Base-by-base conservation (phyloP, 2,888 invertebrate genomes). In the Elegia similella region DNA sequence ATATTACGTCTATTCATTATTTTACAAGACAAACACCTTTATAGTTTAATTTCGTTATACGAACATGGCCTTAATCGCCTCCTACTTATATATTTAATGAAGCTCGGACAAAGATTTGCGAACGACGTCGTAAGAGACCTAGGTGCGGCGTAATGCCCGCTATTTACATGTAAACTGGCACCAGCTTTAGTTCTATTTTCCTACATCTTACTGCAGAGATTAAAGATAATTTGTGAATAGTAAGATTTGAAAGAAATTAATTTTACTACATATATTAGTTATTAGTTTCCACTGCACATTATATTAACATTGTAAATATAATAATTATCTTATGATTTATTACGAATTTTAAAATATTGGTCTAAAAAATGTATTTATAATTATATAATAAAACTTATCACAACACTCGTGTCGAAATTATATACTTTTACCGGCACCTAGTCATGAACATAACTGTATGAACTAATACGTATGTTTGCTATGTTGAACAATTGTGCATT, bases 371-470 rank as follows among this genome's bases (percentile, higher is more conserved):
- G 23, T 23, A 23, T 23, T 23, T 23, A 23, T 23, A 23, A 23
- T 3, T 16, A 15, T 16, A 8, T 43, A 0, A 8, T 43, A n/a
- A 43, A n/a, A 13, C 43, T 8, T 38, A 12, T 23, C 32, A 17
- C 6, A 17, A 16, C 38, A 13, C 32, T n/a, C 7, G 16, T 34
- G 50, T 50, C 10, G 17, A n/a, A 23, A 29, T 46, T 38, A 17
- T 16, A 50, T 50, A 34, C 1, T 48, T 50, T 34, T 10, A 50
- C 50, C 50, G 58, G 57, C 61, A 58, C 52, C 64, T 64, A 64
- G 64, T 64, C 64, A 62, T 64, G 52, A 53, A 57, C 42, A 30
- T 15, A 48, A 38, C 38, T 38, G 38, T n/a, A 12, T 6, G 38
- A 38, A n/a, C 38, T 38, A 1, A 10, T 44, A 23, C 17, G 47